Base-by-base conservation (phyloP, 2,113 vertebrate genomes). In the Cervus canadensis region DNA sequence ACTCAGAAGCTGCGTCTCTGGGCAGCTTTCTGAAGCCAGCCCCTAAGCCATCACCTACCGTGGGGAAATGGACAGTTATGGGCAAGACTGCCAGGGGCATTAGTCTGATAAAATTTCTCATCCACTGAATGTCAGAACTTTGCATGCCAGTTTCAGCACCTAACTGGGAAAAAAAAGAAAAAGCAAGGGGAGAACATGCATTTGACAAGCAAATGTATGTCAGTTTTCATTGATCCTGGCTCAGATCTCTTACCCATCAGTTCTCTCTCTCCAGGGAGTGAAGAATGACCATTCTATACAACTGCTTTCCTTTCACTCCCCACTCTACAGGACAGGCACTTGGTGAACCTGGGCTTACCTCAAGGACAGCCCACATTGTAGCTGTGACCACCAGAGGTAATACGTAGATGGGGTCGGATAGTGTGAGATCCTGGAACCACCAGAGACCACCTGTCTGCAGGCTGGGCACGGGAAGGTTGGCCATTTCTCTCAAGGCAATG, bases 401-500 rank as follows among this genome's bases (percentile, higher is more conserved):
- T 89, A 99, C 82, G 50, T 99, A 99, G 93, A 97, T 99, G 57
- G 99, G 99, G 97, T 99, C 99, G 0, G 99, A 98, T 1, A 97
- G 89, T 0, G 99, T 99, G 87, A 99, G 98, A 94, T 99, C 99
- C 12, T 96, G 56, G 97, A 99, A 99, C 99, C 99, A 99, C 95
- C 99, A 98, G 21, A 98, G 8, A 8, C 99, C 99, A 13, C 99
- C 99, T 1, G 98, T 99, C 98, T 99, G 99, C 94, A 99, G 28
- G 98, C 99, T 99, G 94, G 99, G 99, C 94, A 99, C 99, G 0
- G 99, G 99, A 88, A 99, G 99, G 48, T 99, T 99, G 0, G 99
- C 98, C 99, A 99, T 99, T 98, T 99, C 99, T 95, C 99, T 99
- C 98, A 99, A 98, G 1, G 99, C 99, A n/a, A 99, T 98, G 98